Conservation (phyloP, 2,113 vertebrate genomes). For the Pitta sordida region DNA sequence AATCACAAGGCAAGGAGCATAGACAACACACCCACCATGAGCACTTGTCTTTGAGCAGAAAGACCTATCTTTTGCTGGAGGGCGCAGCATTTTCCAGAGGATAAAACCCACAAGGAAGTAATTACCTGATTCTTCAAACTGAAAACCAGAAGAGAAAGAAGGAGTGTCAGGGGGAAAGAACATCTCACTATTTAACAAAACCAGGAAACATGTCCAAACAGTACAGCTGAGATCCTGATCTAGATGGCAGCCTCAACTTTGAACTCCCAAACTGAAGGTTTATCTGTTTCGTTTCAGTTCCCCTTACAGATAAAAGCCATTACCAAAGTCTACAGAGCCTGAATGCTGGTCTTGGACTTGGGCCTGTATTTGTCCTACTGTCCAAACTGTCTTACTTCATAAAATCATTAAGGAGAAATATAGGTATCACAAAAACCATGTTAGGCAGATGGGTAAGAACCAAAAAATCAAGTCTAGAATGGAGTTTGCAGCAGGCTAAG, state of each 20-base stretch:
- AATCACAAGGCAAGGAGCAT: background rate
- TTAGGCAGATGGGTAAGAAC: background rate
- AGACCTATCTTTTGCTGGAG: background rate
- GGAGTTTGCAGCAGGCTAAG: background rate
- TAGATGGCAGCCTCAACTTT: background rate
- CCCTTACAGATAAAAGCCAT: background rate
- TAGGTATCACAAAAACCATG: background rate
- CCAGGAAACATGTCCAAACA: background rate
- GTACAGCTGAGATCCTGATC: background rate
- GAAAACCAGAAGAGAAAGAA: background rate
- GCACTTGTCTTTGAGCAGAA: background rate
- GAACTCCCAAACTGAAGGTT: background rate
- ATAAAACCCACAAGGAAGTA: background rate
- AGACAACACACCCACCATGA: rapidly evolving
- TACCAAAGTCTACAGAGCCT: background rate
- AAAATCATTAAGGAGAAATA: background rate
- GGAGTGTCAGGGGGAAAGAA: background rate
- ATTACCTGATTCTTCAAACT: background rate
- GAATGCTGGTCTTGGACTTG: background rate
- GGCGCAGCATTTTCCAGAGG: background rate
- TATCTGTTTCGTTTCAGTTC: background rate
- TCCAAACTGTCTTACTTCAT: background rate
- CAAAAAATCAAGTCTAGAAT: background rate
- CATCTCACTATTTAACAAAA: background rate
- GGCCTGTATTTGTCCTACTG: background rate